Percentiles rank a stretch among this genome's conserved stretches.
These are phyloP conservation scores for Melanotaenia maccullochi DNA, from an alignment of 2,797 vertebrate genomes.

Conservation along the genomic window DNA sequence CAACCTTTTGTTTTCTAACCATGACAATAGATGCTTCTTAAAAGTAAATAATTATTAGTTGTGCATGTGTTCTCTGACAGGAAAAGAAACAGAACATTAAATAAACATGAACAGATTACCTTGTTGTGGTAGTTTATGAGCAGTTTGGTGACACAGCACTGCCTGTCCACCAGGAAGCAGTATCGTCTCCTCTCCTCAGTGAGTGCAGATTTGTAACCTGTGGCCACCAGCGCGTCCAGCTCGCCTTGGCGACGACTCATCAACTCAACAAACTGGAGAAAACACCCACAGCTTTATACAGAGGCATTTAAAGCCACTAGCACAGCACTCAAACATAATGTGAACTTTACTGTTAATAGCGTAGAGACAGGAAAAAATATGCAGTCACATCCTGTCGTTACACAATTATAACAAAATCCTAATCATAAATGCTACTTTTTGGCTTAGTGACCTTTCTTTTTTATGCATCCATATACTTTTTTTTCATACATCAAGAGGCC, in stretches of 20 bases:
- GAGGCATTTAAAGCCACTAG: not conserved
- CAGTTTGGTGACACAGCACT: conserved; percentile 89
- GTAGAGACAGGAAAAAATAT: conserved; percentile 20
- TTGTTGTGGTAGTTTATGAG: conserved; percentile 89
- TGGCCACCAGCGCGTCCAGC: conserved; percentile 85
- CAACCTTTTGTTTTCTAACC: not conserved
- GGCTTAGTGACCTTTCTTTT: conserved; percentile 42
- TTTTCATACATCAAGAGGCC: conserved; percentile 1
- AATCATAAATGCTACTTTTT: conserved; percentile 21
- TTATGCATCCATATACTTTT: not conserved
- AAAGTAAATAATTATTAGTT: not conserved
- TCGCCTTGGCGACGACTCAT: conserved; percentile 89
- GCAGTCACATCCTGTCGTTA: conserved; percentile 59
- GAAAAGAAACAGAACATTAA: not conserved
- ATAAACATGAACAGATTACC: conserved; percentile 65
- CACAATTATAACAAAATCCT: conserved; percentile 45
- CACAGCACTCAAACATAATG: not conserved
- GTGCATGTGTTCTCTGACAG: not conserved
- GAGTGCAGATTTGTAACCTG: conserved; percentile 87
- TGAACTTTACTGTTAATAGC: conserved; percentile 55
- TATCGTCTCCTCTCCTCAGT: conserved; percentile 89
- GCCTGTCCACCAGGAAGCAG: conserved; percentile 89
- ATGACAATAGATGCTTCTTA: not conserved
- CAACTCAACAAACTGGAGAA: conserved; percentile 86
- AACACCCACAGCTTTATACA: not conserved